These are phyloP conservation scores for Crenichthys baileyi DNA, from an alignment of 2,797 vertebrate genomes.

Conservation along the genomic window DNA sequence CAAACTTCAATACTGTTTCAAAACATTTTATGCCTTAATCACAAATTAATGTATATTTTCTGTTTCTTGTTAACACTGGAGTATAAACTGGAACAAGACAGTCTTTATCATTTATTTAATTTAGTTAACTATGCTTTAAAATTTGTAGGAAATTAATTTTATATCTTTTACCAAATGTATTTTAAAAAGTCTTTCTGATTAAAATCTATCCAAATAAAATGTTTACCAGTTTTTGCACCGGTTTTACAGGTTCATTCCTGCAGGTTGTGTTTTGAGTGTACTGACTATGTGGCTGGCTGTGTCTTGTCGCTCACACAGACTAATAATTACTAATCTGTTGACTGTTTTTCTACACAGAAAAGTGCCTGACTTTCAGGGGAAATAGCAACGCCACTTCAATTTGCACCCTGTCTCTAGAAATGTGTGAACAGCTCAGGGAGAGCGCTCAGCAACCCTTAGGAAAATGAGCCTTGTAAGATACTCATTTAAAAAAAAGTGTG, in stretches of 20 bases:
- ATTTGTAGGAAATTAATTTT: not conserved
- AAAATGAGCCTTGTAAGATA: slow-evolving; percentile 16
- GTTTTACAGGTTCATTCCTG: not conserved
- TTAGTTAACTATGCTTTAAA: not conserved
- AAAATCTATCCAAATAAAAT: no score
- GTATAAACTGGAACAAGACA: not conserved
- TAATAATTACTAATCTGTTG: slow-evolving; percentile 78
- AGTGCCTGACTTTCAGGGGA: slow-evolving; percentile 65
- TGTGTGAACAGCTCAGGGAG: slow-evolving; percentile 54
- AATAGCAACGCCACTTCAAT: slow-evolving; percentile 60
- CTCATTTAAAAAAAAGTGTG: slow-evolving; percentile 19
- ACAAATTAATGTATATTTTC: not conserved
- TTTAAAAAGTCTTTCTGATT: not conserved
- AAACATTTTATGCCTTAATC: no score
- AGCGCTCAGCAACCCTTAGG: slow-evolving; percentile 41
- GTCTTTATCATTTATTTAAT: not conserved
- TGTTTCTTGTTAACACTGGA: not conserved
- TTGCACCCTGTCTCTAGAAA: slow-evolving; percentile 67
- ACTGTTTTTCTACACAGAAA: slow-evolving; percentile 53
- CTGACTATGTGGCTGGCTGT: slow-evolving; percentile 24
- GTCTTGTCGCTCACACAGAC: slow-evolving; percentile 44
- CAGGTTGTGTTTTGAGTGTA: not conserved
- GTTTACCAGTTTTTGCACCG: not conserved
- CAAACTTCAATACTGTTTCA: no score
- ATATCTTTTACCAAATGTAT: not conserved